These are phyloP conservation scores for Isurus oxyrinchus DNA, from an alignment of 2,113 vertebrate species.

Conservation along the genomic window DNA sequence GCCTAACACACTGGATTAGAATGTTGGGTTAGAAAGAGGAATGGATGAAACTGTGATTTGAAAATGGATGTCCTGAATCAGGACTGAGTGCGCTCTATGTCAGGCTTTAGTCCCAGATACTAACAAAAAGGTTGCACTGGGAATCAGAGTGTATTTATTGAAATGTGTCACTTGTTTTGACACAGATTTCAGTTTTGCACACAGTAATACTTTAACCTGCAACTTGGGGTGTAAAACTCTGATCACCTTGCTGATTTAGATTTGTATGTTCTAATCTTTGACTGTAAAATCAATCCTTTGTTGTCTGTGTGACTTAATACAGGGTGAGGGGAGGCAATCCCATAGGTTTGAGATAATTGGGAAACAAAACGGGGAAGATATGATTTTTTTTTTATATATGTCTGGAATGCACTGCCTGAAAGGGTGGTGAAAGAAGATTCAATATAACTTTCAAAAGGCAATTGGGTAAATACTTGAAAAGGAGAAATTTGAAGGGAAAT, in stretches of 20 bases:
- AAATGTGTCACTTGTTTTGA: background rate
- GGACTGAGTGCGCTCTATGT: background rate
- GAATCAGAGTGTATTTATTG: background rate
- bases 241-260: slow-evolving; percentile 3
- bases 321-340: background rate
- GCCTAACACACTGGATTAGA: background rate
- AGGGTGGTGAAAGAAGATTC: background rate
- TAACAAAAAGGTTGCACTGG: background rate
- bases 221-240: background rate
- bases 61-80: background rate
- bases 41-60: background rate
- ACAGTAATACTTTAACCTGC: background rate
- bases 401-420: background rate
- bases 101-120: background rate
- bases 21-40: background rate
- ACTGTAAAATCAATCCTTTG: background rate
- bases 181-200: background rate
- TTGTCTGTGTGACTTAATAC: background rate
- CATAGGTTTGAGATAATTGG: background rate
- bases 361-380: background rate
- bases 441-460: background rate
- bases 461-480: background rate
- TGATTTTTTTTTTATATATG: background rate
- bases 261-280: background rate
- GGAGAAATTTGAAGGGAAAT: background rate